Evolutionary conservation across 2,888 invertebrate genomes (phyloP).

Genomic region (Andrena praecox): DNA sequence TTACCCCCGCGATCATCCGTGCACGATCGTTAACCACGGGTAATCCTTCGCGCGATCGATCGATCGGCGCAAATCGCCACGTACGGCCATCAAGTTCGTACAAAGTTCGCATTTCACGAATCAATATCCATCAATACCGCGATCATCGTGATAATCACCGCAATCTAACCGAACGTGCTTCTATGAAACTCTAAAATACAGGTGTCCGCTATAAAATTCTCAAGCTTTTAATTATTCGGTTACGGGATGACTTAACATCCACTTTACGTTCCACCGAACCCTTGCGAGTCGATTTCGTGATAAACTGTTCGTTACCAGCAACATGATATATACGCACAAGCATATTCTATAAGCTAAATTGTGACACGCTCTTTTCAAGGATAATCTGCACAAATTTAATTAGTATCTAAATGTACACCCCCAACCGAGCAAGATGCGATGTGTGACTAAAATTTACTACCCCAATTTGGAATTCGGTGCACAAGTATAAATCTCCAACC

Average conservation of each 20-base stretch:
- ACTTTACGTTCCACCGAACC: slow-evolving; percentile 9
- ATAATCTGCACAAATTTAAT: too few relatives aligned
- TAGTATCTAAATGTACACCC: too few relatives aligned
- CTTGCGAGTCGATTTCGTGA: background rate
- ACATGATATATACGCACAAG: too few relatives aligned
- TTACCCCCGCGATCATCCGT: slow-evolving; percentile 35
- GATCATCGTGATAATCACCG: slow-evolving; percentile 25
- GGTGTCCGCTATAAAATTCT: slow-evolving; percentile 2
- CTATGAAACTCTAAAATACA: slow-evolving; percentile 23
- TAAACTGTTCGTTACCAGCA: too few relatives aligned
- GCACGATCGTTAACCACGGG: slow-evolving; percentile 5
- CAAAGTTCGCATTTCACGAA: slow-evolving; percentile 15
- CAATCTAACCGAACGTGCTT: slow-evolving; percentile 21
- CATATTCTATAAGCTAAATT: too few relatives aligned
- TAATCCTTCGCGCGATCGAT: slow-evolving; percentile 30
- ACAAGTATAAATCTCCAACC: too few relatives aligned
- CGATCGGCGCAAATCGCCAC: slow-evolving; percentile 35
- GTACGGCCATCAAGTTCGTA: background rate
- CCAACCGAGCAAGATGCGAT: too few relatives aligned
- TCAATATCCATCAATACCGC: slow-evolving; percentile 9
- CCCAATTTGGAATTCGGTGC: too few relatives aligned
- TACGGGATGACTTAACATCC: background rate
- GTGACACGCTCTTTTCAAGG: too few relatives aligned
- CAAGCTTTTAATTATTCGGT: slow-evolving; percentile 14
- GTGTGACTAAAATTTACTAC: too few relatives aligned